phyloP scores from a whole-genome alignment of 2,888 invertebrate genomes.

The Caenorhabditis angaria region DNA sequence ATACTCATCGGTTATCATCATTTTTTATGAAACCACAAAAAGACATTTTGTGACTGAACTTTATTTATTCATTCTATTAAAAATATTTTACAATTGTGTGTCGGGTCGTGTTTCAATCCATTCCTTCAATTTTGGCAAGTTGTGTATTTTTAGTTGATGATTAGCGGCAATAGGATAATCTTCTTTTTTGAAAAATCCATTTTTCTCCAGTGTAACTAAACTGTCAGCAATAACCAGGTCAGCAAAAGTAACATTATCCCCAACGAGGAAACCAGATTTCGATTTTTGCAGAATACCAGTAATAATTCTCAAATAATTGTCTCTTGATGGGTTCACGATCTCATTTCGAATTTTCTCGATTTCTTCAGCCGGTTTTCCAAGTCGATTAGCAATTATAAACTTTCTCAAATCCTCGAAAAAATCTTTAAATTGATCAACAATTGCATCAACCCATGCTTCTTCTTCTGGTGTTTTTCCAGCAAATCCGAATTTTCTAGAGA shows the following conservation, averaged over 20 bases:
- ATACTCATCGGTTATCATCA: neutral
- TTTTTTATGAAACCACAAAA: no score
- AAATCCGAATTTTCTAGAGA: conserved; percentile 31
- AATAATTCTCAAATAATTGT: conserved; percentile 16
- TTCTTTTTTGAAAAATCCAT: neutral
- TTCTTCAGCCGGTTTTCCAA: conserved; percentile 20
- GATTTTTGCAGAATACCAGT: neutral
- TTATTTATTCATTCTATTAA: conserved; percentile 6
- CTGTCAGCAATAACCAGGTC: conserved; percentile 7
- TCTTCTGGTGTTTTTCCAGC: conserved; percentile 33
- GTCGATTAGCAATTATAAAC: conserved; percentile 9
- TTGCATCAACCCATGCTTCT: conserved; percentile 35
- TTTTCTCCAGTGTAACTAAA: neutral
- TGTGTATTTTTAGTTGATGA: conserved; percentile 11
- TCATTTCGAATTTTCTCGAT: conserved; percentile 21
- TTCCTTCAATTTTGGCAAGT: conserved; percentile 24
- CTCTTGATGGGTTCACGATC: conserved; percentile 14
- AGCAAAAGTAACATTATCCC: conserved; percentile 3
- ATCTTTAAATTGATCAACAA: conserved; percentile 37
- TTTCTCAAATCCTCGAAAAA: conserved; percentile 11
- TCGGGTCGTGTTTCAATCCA: conserved; percentile 26
- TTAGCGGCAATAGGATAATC: neutral
- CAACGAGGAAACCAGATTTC: neutral
- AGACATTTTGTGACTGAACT: no score
- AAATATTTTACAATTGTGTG: conserved; percentile 13